A percentile compares a stretch with the other conserved stretches of the same genome.
phyloP scores from a whole-genome alignment of 2,113 vertebrate species.

The Chamaea fasciata region DNA sequence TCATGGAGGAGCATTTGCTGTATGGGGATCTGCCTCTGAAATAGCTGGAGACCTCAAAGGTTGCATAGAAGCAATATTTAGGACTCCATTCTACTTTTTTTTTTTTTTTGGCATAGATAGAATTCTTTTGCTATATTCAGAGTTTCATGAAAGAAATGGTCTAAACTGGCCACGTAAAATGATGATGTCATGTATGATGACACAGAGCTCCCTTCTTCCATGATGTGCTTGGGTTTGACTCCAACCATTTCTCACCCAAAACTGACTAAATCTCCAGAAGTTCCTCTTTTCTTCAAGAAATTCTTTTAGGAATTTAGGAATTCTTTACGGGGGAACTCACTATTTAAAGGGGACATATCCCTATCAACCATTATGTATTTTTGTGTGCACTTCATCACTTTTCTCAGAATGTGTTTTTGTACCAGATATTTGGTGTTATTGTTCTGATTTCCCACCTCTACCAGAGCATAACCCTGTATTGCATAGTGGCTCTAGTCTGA shows the following conservation, averaged over 20 bases:
- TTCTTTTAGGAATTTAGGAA: not conserved
- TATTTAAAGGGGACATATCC: not conserved
- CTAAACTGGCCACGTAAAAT: not conserved
- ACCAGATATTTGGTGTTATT: not conserved
- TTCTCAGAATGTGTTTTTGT: not conserved
- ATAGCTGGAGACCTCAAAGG: not conserved
- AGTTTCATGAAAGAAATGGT: not conserved
- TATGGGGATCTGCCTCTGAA: not conserved
- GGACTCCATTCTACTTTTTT: not conserved
- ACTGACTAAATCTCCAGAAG: not conserved
- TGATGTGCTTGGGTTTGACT: not conserved
- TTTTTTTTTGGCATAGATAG: not conserved
- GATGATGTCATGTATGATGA: not conserved
- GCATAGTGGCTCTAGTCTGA: not conserved
- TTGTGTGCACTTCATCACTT: not conserved
- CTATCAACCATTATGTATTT: not conserved
- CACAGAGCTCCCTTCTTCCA: not conserved
- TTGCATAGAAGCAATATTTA: not conserved
- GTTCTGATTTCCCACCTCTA: not conserved
- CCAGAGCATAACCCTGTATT: not conserved
- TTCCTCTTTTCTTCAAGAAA: not conserved
- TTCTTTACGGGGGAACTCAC: not conserved
- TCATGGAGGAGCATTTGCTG: not conserved
- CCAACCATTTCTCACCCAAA: not conserved
- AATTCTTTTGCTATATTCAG: not conserved